phyloP scores from a whole-genome alignment of 2,797 vertebrate species.

The Pelodytes ibericus region DNA sequence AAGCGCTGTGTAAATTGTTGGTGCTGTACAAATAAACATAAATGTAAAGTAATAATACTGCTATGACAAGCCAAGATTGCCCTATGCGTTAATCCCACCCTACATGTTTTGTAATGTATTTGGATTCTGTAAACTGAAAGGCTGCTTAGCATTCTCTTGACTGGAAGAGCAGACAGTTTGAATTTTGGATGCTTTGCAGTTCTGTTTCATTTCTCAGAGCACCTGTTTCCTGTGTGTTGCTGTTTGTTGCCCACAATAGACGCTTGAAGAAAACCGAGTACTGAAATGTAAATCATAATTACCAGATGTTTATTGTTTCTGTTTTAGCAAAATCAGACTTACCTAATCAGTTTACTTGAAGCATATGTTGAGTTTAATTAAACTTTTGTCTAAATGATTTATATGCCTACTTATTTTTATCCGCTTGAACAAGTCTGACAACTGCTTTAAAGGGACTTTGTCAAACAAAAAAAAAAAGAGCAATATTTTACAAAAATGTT shows the following conservation, averaged over 20 bases:
- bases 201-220: background rate
- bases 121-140: conserved; percentile 3
- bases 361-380: conserved; percentile 70
- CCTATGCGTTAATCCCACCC: background rate
- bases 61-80: background rate
- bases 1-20: too few relatives aligned
- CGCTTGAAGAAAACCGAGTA: conserved; percentile 53
- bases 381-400: conserved; percentile 69
- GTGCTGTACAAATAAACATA: too few relatives aligned
- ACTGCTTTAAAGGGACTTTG: conserved; percentile 26
- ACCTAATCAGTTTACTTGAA: conserved; percentile 66
- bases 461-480: too few relatives aligned
- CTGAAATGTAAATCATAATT: conserved; percentile 66
- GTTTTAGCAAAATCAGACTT: conserved; percentile 66
- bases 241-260: conserved; percentile 33
- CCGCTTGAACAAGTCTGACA: conserved; percentile 63
- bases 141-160: background rate
- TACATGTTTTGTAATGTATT: background rate
- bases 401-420: conserved; percentile 65
- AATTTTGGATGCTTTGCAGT: conserved; percentile 20
- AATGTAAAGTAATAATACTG: background rate
- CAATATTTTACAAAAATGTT: too few relatives aligned
- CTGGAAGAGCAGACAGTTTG: background rate
- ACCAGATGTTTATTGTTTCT: conserved; percentile 68
- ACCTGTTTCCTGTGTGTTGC: conserved; percentile 43